A percentile compares a stretch with the other conserved stretches of the same genome.
Conservation (phyloP, 2,797 vertebrate species). For the Lepilemur septentrionalis region DNA sequence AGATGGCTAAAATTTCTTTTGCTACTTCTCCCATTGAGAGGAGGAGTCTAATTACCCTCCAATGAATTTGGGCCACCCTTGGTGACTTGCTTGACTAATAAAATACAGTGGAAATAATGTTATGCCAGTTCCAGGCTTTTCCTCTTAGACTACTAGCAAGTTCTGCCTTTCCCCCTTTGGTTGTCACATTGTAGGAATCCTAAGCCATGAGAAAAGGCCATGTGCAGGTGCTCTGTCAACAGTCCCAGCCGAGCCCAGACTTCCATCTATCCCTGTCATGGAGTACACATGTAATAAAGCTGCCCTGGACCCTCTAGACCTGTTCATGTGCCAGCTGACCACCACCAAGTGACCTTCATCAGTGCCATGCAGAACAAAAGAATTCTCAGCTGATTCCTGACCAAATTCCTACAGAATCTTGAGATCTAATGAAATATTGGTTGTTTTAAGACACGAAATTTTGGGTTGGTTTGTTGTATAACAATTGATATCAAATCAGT, state of each 20-base stretch:
- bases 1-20: background rate
- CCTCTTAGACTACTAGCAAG: background rate
- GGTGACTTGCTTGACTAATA: background rate
- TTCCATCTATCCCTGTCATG: background rate
- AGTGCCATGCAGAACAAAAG: background rate
- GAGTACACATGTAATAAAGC: background rate
- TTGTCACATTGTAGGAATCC: background rate
- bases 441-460: background rate
- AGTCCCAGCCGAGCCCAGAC: background rate
- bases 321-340: background rate
- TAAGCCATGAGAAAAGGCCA: background rate
- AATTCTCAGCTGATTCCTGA: background rate
- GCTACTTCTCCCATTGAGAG: background rate
- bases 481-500: background rate
- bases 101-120: background rate
- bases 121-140: background rate
- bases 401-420: background rate
- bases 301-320: background rate
- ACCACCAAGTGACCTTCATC: background rate
- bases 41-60: background rate
- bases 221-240: background rate
- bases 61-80: background rate
- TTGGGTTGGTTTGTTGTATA: background rate
- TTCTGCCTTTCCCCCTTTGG: background rate
- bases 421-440: background rate